phyloP scores from a whole-genome alignment of 2,888 invertebrate genomes.

The Ceratothoa steindachneri region DNA sequence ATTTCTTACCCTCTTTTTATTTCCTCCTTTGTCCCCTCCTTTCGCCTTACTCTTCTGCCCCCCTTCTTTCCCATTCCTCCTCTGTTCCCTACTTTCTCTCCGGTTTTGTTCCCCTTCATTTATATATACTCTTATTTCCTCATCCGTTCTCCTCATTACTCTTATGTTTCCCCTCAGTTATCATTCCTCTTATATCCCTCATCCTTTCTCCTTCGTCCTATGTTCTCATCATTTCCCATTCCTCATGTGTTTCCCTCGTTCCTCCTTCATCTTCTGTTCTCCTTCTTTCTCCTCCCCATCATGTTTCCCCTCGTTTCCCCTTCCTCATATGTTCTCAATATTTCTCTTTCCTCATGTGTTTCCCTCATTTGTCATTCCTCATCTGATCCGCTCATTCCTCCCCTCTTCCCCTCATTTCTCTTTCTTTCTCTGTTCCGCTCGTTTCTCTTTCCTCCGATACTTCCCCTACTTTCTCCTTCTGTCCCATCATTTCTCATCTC shows the following conservation, averaged over 20 bases:
- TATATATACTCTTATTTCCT: not conserved
- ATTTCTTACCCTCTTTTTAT: not conserved
- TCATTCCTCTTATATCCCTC: not conserved
- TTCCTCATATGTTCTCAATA: not conserved
- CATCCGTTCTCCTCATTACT: not conserved
- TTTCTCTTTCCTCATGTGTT: not conserved
- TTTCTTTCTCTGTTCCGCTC: not conserved
- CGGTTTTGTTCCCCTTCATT: not conserved
- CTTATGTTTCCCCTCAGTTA: not conserved
- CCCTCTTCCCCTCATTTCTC: not conserved
- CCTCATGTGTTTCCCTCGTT: not conserved
- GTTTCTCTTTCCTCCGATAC: not conserved
- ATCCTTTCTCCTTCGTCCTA: not conserved
- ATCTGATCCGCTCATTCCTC: not conserved
- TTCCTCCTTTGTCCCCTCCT: not conserved
- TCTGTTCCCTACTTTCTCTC: no score
- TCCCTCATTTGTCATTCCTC: not conserved
- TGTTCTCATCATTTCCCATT: not conserved
- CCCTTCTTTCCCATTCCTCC: not conserved
- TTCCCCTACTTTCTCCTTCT: not conserved
- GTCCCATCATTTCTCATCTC: not conserved
- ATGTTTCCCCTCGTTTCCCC: not conserved
- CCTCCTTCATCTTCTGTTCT: not conserved
- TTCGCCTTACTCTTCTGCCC: not conserved
- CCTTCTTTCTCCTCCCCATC: not conserved